Conservation (phyloP, 2,888 invertebrate genomes). For the Meta bourneti region DNA sequence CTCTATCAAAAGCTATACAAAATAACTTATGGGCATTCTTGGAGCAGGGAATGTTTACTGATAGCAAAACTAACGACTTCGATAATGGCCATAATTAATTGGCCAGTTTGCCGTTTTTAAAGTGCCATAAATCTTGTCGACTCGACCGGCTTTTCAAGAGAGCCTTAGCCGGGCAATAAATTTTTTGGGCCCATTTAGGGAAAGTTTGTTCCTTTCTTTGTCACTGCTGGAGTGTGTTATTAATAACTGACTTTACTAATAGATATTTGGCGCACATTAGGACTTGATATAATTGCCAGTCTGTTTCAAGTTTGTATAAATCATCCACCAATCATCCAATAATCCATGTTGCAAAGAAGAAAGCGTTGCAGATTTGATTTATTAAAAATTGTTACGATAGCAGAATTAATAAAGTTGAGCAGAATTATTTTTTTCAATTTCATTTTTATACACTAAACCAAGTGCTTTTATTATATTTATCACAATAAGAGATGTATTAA, state of each 20-base stretch:
- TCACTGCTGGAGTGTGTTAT: background rate
- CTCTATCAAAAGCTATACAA: constrained; percentile 55
- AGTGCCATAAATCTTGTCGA: constrained; percentile 65
- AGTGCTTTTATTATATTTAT: too few species aligned
- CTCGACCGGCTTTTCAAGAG: constrained; percentile 54
- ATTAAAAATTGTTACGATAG: too few species aligned
- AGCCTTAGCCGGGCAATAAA: constrained; percentile 47
- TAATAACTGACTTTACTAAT: background rate
- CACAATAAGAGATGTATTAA: too few species aligned
- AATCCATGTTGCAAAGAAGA: background rate
- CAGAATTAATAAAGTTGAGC: too few species aligned
- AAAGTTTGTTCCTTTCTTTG: background rate
- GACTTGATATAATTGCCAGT: background rate
- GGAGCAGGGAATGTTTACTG: constrained; percentile 56
- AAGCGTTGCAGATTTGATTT: background rate
- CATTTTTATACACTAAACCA: too few species aligned
- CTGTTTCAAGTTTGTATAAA: background rate
- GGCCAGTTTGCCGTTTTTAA: constrained; percentile 76
- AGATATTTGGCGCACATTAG: background rate
- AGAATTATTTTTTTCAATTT: too few species aligned
- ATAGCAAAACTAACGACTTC: constrained; percentile 73
- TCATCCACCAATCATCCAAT: background rate
- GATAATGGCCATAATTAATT: constrained; percentile 75
- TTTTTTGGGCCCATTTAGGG: constrained; percentile 44
- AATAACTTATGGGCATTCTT: constrained; percentile 68